phyloP scores from a whole-genome alignment of 53 echinoderm and acorn worm species.

The Actinopyga echinites region DNA sequence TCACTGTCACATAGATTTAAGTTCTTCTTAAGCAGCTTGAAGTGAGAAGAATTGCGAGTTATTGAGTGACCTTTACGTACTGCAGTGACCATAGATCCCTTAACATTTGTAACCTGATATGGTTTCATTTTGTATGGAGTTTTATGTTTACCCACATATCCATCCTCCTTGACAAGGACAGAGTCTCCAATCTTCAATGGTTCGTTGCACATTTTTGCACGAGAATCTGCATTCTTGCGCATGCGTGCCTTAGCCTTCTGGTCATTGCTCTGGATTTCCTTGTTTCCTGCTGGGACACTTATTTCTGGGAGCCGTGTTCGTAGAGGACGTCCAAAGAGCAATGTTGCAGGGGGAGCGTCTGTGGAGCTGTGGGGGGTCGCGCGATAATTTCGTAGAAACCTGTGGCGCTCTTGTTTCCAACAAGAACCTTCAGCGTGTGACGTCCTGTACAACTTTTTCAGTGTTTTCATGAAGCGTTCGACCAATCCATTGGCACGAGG shows the following conservation, averaged over 20 bases:
- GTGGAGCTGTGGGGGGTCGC: conserved; percentile 62
- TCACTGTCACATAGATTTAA: neutral
- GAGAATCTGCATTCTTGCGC: neutral
- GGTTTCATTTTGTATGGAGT: conserved; percentile 49
- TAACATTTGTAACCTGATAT: conserved; percentile 25
- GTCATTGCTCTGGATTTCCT: neutral
- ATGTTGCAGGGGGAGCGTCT: conserved; percentile 42
- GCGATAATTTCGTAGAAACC: conserved; percentile 55
- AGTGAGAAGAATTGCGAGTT: conserved; percentile 39
- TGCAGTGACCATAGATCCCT: conserved; percentile 34
- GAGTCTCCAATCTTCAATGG: neutral
- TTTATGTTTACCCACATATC: conserved; percentile 20
- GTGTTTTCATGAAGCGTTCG: conserved; percentile 59
- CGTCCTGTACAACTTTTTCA: conserved; percentile 63
- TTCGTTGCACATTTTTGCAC: neutral
- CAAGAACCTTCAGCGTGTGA: conserved; percentile 38
- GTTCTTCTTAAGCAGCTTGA: conserved; percentile 23
- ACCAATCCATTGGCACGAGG: conserved; percentile 63
- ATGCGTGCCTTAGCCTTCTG: neutral
- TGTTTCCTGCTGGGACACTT: neutral
- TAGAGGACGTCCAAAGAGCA: conserved; percentile 34
- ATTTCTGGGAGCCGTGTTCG: conserved; percentile 10
- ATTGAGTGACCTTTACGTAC: conserved; percentile 23
- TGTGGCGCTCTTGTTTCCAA: conserved; percentile 56
- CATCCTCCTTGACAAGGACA: conserved; percentile 48